Percentiles rank a stretch among this genome's conserved stretches.
Conservation (phyloP, 2,888 invertebrate genomes). For the Diarsia dahlii region DNA sequence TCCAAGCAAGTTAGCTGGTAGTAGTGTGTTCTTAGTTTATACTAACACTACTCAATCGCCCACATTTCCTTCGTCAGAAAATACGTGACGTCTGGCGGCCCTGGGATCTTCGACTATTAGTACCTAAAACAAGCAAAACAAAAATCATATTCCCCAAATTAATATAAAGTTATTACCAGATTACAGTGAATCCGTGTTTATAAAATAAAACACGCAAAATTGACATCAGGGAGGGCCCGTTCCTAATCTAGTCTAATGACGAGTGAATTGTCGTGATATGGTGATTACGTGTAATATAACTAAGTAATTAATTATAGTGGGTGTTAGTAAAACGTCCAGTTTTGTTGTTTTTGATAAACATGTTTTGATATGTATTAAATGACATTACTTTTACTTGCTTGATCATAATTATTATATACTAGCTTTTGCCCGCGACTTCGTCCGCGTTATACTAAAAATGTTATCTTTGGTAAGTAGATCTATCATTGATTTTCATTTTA, state of each 20-base stretch:
- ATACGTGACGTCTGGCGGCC: too few species aligned
- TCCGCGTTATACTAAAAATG: too few species aligned
- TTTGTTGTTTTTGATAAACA: slow-evolving; percentile 25
- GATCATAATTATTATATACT: not conserved
- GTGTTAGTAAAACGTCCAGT: slow-evolving; percentile 22
- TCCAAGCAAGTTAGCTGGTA: too few species aligned
- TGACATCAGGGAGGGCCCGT: slow-evolving; percentile 62
- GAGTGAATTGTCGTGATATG: slow-evolving; percentile 74
- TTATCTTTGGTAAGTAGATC: too few species aligned
- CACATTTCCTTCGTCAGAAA: too few species aligned
- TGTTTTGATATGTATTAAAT: not conserved
- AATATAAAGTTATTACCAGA: slow-evolving; percentile 58
- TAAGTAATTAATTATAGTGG: slow-evolving; percentile 65
- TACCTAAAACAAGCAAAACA: slow-evolving; percentile 7
- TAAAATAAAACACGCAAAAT: slow-evolving; percentile 66
- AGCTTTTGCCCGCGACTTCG: too few species aligned
- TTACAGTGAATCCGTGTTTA: slow-evolving; percentile 63
- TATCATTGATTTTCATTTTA: too few species aligned
- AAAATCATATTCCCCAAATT: slow-evolving; percentile 48
- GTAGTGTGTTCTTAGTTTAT: too few species aligned
- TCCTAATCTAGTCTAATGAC: slow-evolving; percentile 63
- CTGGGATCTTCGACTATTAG: too few species aligned
- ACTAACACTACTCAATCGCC: too few species aligned
- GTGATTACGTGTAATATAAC: slow-evolving; percentile 54
- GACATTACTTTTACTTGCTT: not conserved